phyloP scores from a whole-genome alignment of 1,140 invertebrate genomes.

The Zeugodacus cucurbitae region DNA sequence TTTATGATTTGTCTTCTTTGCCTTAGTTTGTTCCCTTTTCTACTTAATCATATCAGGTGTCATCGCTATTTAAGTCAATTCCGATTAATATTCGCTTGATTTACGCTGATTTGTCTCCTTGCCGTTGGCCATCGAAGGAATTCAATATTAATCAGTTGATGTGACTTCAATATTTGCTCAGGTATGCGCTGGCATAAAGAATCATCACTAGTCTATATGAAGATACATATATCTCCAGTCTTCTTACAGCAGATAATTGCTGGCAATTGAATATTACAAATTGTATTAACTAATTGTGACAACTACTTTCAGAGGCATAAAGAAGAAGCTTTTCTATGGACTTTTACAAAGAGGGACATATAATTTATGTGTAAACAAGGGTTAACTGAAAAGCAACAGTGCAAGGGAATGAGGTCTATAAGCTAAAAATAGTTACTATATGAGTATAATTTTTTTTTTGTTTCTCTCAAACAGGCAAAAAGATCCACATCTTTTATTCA shows the following conservation, averaged over 20 bases:
- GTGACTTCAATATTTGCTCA: neutral
- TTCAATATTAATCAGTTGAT: slow-evolving; percentile 39
- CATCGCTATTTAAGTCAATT: slow-evolving; percentile 65
- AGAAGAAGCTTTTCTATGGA: neutral
- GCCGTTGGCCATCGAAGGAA: slow-evolving; percentile 13
- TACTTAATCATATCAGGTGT: slow-evolving; percentile 59
- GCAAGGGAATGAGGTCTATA: neutral
- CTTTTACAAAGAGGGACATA: neutral
- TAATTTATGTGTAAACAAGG: neutral
- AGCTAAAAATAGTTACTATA: too few species aligned
- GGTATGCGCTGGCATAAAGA: neutral
- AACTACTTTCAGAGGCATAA: slow-evolving; percentile 5
- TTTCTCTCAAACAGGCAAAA: too few species aligned
- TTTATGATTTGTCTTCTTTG: neutral
- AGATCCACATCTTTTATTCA: too few species aligned
- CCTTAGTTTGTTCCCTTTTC: neutral
- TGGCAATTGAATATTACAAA: slow-evolving; percentile 6
- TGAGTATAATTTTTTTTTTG: too few species aligned
- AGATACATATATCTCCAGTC: neutral
- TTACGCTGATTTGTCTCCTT: slow-evolving; percentile 50
- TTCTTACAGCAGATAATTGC: neutral
- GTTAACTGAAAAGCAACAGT: neutral
- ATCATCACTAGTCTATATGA: neutral
- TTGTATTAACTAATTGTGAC: slow-evolving; percentile 24
- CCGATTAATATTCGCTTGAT: slow-evolving; percentile 58